Base-by-base conservation (phyloP, 2,113 vertebrate genomes). In the Eptatretus burgeri region DNA sequence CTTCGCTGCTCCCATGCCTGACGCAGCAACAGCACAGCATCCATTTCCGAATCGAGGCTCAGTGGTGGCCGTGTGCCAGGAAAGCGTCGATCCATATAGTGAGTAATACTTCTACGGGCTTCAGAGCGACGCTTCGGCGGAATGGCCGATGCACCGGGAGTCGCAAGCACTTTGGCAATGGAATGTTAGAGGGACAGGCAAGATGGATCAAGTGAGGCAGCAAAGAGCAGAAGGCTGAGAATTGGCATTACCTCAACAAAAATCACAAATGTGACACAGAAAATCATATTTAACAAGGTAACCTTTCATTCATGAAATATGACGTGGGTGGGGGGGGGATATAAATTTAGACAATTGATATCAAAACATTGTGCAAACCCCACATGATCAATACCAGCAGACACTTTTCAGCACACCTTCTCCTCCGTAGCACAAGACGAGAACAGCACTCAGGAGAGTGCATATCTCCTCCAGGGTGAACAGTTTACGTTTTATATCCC, bases 1-100 rank as follows among this genome's bases (percentile, higher is more conserved):
- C 85, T 85, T 67, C 80, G 84, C 74, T 95, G 91, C 62, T 74
- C 69, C 63, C 77, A 78, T 10, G 93, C 72, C 67, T 93, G 82
- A 68, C 86, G 75, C 14, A 98, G 76, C 13, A 95, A 73, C 20
- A 84, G 69, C 0, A 66, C 73, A 63, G 74, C 78, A 10, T 98
- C 87, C 75, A 81, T 80, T n/a, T 79, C 81, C 0, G 79, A 77
- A 71, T 83, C 79, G 70, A 93, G 71, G 0, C 78, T 67, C 66
- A 88, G 81, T 51, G 88, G 73, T 7, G 27, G 7, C 66, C 76
- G 85, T 12, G 79, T 73, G 13, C 83, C 80, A 0, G 85, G 82
- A 69, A 98, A 93, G 5, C 84, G 79, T 13, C 77, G 74, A 74
- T 89, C 85, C 1, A 76, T 72, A 63, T 73, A 68, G 68, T 82